Percentiles rank a stretch among this genome's conserved stretches.
These are phyloP conservation scores for Omphaloscelis lunosa DNA, from an alignment of 2,888 invertebrate species.

Conservation along the genomic window DNA sequence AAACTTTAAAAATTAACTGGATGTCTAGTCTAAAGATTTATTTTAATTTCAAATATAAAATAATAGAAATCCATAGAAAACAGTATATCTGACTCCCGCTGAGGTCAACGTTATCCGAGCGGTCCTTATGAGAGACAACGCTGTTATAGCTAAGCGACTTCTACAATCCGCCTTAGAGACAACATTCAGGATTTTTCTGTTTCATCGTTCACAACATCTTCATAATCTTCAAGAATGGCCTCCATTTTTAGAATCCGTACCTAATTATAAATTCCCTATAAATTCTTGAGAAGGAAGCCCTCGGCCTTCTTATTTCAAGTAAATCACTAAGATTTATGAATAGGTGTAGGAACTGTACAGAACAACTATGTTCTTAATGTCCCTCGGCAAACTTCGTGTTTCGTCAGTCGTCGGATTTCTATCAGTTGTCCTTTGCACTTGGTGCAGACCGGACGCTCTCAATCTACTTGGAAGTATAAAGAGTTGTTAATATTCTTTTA, in stretches of 20 bases:
- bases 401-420: too few relatives aligned
- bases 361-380: too few relatives aligned
- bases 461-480: too few relatives aligned
- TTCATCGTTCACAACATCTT: slow-evolving; percentile 1
- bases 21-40: background rate
- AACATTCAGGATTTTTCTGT: slow-evolving; percentile 6
- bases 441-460: too few relatives aligned
- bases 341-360: slow-evolving; percentile 48
- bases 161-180: slow-evolving; percentile 13
- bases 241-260: slow-evolving; percentile 8
- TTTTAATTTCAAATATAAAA: slow-evolving; percentile 26
- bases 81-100: slow-evolving; percentile 21
- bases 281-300: background rate
- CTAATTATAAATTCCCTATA: slow-evolving; percentile 34
- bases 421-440: too few relatives aligned
- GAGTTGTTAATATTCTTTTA: too few relatives aligned
- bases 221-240: background rate
- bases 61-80: slow-evolving; percentile 2
- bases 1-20: background rate
- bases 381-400: too few relatives aligned
- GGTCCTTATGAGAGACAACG: slow-evolving; percentile 22
- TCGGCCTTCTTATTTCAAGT: slow-evolving; percentile 37
- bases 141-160: slow-evolving; percentile 29
- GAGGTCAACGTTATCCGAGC: slow-evolving; percentile 24
- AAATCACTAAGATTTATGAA: slow-evolving; percentile 52